A percentile compares a stretch with the other conserved stretches of the same genome.
Evolutionary conservation across 2,797 vertebrate genomes (phyloP).

Genomic region (Agapornis canus): DNA sequence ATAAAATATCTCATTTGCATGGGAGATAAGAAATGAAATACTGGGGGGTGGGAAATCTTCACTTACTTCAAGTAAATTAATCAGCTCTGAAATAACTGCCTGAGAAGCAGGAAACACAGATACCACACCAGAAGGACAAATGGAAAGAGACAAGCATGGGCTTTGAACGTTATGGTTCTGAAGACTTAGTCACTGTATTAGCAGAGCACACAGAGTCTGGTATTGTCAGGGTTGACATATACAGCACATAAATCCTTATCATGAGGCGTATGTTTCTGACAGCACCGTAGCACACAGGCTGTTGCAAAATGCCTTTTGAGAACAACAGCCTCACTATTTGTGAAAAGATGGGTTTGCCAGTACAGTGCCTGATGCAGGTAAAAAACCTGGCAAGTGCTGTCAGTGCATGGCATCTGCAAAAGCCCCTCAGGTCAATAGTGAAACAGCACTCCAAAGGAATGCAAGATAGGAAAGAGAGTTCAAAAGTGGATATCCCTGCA

Average conservation of each 20-base stretch:
- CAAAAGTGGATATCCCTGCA: background rate
- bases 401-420: background rate
- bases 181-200: background rate
- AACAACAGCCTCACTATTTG: background rate
- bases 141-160: background rate
- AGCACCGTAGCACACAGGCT: background rate
- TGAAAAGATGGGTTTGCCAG: background rate
- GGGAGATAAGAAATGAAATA: background rate
- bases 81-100: background rate
- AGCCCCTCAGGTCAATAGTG: background rate
- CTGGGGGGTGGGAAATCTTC: accelerated
- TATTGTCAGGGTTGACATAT: background rate
- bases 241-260: conserved; percentile 5
- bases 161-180: background rate
- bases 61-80: background rate
- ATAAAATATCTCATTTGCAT: background rate
- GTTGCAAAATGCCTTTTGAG: background rate
- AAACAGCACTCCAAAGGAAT: background rate
- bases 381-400: background rate
- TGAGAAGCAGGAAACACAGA: background rate
- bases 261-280: background rate
- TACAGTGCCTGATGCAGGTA: background rate
- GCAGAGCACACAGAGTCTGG: background rate
- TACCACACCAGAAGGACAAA: background rate
- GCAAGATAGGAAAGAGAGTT: background rate